Conservation (phyloP, 2,113 vertebrate species). For the Melanotaenia duboulayi region DNA sequence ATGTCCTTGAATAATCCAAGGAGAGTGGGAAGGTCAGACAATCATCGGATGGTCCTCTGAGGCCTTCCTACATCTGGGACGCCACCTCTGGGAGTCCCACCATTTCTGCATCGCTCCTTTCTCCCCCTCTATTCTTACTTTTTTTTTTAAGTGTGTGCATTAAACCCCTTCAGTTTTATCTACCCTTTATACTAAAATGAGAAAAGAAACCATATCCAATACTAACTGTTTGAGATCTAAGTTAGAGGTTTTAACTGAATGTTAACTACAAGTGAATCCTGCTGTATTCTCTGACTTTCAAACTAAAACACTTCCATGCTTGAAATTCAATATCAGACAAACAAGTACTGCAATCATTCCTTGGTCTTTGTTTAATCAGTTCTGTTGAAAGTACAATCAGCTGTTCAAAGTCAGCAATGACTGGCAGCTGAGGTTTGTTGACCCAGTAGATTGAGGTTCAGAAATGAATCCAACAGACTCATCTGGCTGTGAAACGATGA, state of each 20-base stretch:
- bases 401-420: background rate
- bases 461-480: background rate
- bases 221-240: too few relatives aligned
- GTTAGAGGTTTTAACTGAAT: too few relatives aligned
- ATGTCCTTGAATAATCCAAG: conserved; percentile 68
- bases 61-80: conserved; percentile 64
- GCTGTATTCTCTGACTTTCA: background rate
- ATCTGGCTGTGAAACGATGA: background rate
- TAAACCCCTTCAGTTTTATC: conserved; percentile 7
- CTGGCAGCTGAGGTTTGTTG: background rate
- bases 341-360: background rate
- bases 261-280: too few relatives aligned
- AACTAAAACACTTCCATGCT: background rate
- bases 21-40: conserved; percentile 70
- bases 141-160: background rate
- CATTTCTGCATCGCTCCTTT: conserved; percentile 6
- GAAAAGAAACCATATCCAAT: background rate
- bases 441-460: background rate
- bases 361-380: too few relatives aligned
- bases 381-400: too few relatives aligned
- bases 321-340: background rate
- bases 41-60: conserved; percentile 62
- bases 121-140: conserved; percentile 12
- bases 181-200: background rate
- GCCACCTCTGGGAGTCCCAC: conserved; percentile 63